phyloP scores from a whole-genome alignment of 2,888 invertebrate genomes.

The Daptonema setosum region DNA sequence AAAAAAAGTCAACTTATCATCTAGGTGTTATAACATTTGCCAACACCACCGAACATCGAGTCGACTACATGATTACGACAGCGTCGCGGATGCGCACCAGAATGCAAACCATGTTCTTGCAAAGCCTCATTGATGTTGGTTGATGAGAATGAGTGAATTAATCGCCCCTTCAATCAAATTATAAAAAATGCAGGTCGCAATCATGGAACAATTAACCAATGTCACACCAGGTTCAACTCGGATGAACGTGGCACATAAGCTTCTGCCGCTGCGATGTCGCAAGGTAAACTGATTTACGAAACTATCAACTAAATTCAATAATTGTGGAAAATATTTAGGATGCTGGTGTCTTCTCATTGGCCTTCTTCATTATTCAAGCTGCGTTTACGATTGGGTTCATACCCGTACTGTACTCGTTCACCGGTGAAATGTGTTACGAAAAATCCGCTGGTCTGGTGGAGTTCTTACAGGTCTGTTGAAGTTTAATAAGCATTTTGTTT shows the following conservation, averaged over 20 bases:
- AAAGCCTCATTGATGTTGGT: not conserved
- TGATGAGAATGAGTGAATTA: not conserved
- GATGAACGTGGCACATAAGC: not conserved
- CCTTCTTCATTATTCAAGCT: not conserved
- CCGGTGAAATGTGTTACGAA: constrained; percentile 4
- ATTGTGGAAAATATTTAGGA: too few species aligned
- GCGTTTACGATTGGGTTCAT: not conserved
- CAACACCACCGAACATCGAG: too few species aligned
- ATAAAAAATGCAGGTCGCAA: too few species aligned
- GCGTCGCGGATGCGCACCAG: not conserved
- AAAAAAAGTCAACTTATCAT: too few species aligned
- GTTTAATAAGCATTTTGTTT: not conserved
- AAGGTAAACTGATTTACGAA: not conserved
- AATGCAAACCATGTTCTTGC: not conserved
- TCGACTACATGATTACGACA: not conserved
- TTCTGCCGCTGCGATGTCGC: constrained; percentile 1
- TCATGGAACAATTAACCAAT: too few species aligned
- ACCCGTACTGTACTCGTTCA: not conserved
- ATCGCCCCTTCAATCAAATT: too few species aligned
- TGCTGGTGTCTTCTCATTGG: not conserved
- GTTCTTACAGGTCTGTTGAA: not conserved
- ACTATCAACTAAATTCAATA: too few species aligned
- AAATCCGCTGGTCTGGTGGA: constrained; percentile 3
- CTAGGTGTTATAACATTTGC: not conserved
- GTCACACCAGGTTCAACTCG: too few species aligned